Conservation (phyloP, 1,140 invertebrate species). For the Aphaenogaster rudis region DNA sequence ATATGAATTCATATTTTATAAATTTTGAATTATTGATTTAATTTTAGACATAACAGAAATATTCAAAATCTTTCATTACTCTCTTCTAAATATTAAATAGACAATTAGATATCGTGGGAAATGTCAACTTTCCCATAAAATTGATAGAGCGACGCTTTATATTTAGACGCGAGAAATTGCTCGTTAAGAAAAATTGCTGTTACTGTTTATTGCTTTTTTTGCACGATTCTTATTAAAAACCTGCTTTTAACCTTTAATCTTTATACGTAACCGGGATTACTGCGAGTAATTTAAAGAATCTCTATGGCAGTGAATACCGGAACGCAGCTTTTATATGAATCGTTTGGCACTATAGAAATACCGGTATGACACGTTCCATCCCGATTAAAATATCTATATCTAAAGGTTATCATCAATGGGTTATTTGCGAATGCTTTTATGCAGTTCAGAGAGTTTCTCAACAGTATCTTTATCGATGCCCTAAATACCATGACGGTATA, state of each 20-base stretch:
- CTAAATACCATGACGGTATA: background rate
- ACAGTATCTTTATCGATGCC: background rate
- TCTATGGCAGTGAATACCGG: background rate
- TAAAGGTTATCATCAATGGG: background rate
- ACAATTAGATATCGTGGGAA: background rate
- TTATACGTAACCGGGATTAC: background rate
- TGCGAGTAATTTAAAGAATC: background rate
- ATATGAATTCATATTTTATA: background rate
- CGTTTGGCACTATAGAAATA: background rate
- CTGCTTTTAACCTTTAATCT: background rate
- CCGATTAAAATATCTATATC: conserved; percentile 2
- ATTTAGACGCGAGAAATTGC: background rate
- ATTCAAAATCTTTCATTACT: background rate
- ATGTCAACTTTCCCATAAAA: background rate
- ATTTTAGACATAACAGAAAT: background rate
- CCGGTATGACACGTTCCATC: background rate
- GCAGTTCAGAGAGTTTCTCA: background rate
- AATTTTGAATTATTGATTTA: background rate
- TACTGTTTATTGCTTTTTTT: background rate
- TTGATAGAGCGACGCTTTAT: background rate
- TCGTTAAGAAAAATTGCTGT: background rate
- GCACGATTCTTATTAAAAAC: background rate
- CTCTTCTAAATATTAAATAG: background rate
- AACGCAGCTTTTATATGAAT: background rate
- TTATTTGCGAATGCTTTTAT: background rate